phyloP scores from a whole-genome alignment of 2,113 vertebrate species.

The Australoheros scitulus region DNA sequence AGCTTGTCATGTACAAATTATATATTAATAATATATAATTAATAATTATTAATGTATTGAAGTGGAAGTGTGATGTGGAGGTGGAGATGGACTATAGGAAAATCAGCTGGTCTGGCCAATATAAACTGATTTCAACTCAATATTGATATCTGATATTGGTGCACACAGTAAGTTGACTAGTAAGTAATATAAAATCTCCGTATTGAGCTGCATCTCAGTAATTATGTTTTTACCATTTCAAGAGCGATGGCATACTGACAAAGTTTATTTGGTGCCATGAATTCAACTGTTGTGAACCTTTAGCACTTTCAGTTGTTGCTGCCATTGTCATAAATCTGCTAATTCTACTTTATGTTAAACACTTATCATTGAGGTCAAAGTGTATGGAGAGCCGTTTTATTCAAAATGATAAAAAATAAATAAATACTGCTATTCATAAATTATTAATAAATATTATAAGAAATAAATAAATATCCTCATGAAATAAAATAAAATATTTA shows the following conservation, averaged over 20 bases:
- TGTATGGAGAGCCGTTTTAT: too few relatives aligned
- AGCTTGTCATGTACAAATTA: too few relatives aligned
- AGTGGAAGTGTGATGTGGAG: not conserved
- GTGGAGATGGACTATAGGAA: not conserved
- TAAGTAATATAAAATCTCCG: not conserved
- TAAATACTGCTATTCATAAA: too few relatives aligned
- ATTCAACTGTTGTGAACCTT: not conserved
- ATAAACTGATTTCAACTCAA: not conserved
- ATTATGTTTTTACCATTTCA: not conserved
- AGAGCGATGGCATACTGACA: not conserved
- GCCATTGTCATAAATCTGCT: not conserved
- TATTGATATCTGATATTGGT: not conserved
- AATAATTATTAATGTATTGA: not conserved
- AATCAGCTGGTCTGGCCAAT: not conserved
- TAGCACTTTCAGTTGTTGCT: not conserved
- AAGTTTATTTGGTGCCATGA: not conserved
- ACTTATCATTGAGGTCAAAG: too few relatives aligned
- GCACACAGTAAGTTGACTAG: not conserved
- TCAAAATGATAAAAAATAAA: too few relatives aligned
- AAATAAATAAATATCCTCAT: too few relatives aligned
- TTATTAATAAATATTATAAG: too few relatives aligned
- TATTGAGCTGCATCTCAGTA: not conserved
- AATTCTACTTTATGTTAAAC: not conserved
- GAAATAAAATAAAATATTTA: too few relatives aligned
- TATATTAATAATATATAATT: too few relatives aligned